Base-by-base conservation (phyloP, 2,888 invertebrate species). In the Mimachlamys varia region DNA sequence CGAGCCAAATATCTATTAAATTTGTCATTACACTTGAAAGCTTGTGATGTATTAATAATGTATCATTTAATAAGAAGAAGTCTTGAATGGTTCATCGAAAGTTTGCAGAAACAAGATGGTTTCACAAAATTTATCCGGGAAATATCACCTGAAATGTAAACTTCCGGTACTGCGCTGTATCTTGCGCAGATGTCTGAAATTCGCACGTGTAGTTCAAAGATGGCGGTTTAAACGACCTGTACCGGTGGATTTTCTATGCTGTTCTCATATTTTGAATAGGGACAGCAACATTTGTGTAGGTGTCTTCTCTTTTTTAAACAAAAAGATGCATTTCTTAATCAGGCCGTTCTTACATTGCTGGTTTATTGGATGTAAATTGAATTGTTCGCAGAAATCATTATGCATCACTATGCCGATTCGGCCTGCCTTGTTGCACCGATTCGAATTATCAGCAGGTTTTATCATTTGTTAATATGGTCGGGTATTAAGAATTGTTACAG, bases 121-220 rank as follows among this genome's bases (percentile, higher is more conserved):
- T 76, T 33, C 27, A 10, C 33, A 76, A 76, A 76, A 76, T 76
- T 33, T 33, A 33, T 76, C 15, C 76, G 76, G 76, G 76, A 76
- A 76, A 76, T 10, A 33, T 76, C 76, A 76, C 76, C 76, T 76
- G 76, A 27, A 76, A 76, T 33, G 33, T 76, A 76, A 76, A 76
- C 76, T 76, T 76, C 76, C 76, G 76, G 27, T 76, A 7, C 22
- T 92, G 91, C 90, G 91, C 90, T 89, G n/a, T 89, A 37, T 38
- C 87, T 44, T 92, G 91, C 91, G 91, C 89, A 92, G 89, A 92
- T 88, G 89, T 87, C 91, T 88, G 13, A 89, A 90, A 89, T 91
- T 89, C 76, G 88, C 87, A 89, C 90, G 90, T 90, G 90, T 92
- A 89, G 90, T 89, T 89, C 89, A 90, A 92, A 92, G 91, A 92